Percentiles rank a stretch among this genome's conserved stretches.
phyloP scores from a whole-genome alignment of 2,888 invertebrate species.

The Mesochorus sp. region DNA sequence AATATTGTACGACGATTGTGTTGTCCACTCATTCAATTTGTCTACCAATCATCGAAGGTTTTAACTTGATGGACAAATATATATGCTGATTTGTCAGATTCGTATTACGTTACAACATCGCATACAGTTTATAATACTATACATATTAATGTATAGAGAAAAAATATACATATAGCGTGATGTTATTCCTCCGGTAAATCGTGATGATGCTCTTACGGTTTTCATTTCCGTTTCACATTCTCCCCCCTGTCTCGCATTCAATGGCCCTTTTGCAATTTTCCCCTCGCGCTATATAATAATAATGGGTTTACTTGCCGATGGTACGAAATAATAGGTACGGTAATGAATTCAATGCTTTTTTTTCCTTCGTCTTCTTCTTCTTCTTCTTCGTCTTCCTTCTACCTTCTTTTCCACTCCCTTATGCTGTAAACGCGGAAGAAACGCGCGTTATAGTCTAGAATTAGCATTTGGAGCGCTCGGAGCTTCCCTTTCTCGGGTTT shows the following conservation, averaged over 20 bases:
- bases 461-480: constrained; percentile 56
- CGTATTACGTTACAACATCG: too few relatives aligned
- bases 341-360: constrained; percentile 53
- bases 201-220: constrained; percentile 16
- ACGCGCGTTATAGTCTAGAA: constrained; percentile 42
- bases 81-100: neutral
- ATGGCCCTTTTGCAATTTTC: constrained; percentile 26
- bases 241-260: neutral
- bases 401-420: constrained; percentile 20
- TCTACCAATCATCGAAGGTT: neutral
- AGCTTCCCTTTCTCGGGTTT: constrained; percentile 51
- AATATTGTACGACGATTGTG: constrained; percentile 13
- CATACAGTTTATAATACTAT: neutral
- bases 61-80: neutral
- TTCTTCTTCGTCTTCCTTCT: constrained; percentile 13
- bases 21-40: neutral
- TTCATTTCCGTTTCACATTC: constrained; percentile 49
- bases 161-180: neutral
- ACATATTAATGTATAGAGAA: too few relatives aligned
- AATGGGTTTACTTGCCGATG: constrained; percentile 29
- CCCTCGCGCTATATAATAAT: neutral
- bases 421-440: constrained; percentile 47
- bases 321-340: constrained; percentile 31
- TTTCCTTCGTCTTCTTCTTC: constrained; percentile 40
- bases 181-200: constrained; percentile 24